Base-by-base conservation (phyloP, 2,797 vertebrate species). In the Fratercula arctica region DNA sequence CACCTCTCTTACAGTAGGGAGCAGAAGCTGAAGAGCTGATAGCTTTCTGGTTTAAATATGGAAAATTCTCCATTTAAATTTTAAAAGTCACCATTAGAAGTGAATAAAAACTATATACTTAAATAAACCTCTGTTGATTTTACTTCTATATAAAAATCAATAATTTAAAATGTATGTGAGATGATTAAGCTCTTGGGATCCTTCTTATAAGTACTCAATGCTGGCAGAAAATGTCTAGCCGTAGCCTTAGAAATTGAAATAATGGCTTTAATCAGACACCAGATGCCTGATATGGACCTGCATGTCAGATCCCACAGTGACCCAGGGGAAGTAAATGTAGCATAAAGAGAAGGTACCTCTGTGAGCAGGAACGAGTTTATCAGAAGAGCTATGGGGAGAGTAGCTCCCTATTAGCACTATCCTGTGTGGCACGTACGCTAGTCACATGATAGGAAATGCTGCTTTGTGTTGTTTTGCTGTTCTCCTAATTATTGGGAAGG, bases 181-280 rank as follows among this genome's bases (percentile, higher is more conserved):
- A 69, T 73, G 61, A 91, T 89, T 81, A 91, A 88, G 25, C 45
- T 56, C 67, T 89, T 76, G 88, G 29, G 78, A 81, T 79, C 23
- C 29, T 81, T 86, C 72, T 63, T 79, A 43, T 69, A 70, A 85
- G 26, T 45, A 48, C 85, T 66, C 66, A 60, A 21, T 3, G 6
- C 21, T 88, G 46, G 33, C 66, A 91, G 78, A 89, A 95, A 75
- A 85, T 19, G 7, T 76, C 57, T 91, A 89, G 31, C 89, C 73
- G 24, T 84, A 70, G 53, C 60, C 46, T 74, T 72, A 81, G 61
- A 95, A 92, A 96, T 77, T 48, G 73, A 94, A 84, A 90, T 95
- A 90, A 93, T 89, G 26, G 9, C 61, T 92, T 85, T 91, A 91
- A 80, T 86, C 79, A 94, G 79, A 86, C 80, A 94, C n/a, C 79